These are phyloP conservation scores for Periparus ater DNA, from an alignment of 2,797 vertebrate genomes.

Conservation along the genomic window DNA sequence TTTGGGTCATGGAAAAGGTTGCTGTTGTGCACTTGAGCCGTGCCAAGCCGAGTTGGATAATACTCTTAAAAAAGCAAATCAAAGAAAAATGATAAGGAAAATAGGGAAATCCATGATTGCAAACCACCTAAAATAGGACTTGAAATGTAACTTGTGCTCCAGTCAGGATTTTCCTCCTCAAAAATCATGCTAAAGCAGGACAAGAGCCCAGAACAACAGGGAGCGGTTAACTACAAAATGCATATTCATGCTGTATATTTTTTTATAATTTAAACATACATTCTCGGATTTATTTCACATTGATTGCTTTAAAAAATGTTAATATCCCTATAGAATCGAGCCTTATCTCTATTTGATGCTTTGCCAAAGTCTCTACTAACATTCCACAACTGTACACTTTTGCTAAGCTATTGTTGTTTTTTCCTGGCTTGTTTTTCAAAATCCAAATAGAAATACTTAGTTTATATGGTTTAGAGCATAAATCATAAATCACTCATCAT, in stretches of 20 bases:
- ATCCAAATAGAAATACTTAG: slow-evolving; percentile 50
- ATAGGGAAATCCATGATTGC: not conserved
- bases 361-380: slow-evolving; percentile 23
- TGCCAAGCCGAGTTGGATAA: slow-evolving; percentile 41
- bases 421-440: slow-evolving; percentile 47
- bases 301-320: slow-evolving; percentile 62
- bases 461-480: slow-evolving; percentile 9
- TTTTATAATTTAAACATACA: slow-evolving; percentile 56
- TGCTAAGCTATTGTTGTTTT: slow-evolving; percentile 47
- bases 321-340: slow-evolving; percentile 18
- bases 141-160: not conserved
- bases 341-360: slow-evolving; percentile 51
- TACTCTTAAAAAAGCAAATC: slow-evolving; percentile 20
- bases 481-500: slow-evolving; percentile 20
- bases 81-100: slow-evolving; percentile 28
- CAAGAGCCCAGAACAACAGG: slow-evolving; percentile 52
- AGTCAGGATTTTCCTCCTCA: slow-evolving; percentile 37
- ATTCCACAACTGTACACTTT: slow-evolving; percentile 41
- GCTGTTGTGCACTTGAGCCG: slow-evolving; percentile 10
- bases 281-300: slow-evolving; percentile 57
- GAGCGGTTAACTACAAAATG: slow-evolving; percentile 38
- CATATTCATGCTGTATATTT: slow-evolving; percentile 28
- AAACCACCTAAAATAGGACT: slow-evolving; percentile 27
- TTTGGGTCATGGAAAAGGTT: slow-evolving; percentile 53
- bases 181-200: slow-evolving; percentile 41